Base-by-base conservation (phyloP, 2,797 vertebrate genomes). In the Astyanax mexicanus region DNA sequence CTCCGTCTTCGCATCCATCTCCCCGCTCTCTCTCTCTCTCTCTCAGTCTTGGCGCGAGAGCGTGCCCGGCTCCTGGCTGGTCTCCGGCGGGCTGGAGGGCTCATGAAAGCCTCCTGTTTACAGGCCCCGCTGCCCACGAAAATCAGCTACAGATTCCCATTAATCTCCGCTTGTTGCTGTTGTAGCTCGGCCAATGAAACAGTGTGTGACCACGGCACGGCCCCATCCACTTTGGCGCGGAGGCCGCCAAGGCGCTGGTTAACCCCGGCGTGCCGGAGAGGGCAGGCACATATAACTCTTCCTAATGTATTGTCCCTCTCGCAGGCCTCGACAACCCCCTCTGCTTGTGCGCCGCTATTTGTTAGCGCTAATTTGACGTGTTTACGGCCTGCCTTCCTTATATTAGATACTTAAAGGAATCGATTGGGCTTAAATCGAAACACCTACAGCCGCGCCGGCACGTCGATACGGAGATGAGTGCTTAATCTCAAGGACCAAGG, bases 161-260 rank as follows among this genome's bases (percentile, higher is more conserved):
- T 90, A 90, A 92, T 86, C 84, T 84, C 77, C 60, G 80, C 71
- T 80, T 83, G 72, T 85, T 81, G 84, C 83, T 79, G 45, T 81
- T 90, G 90, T 88, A 88, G 70, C 72, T 66, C 66, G 57, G 84
- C 83, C 86, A 82, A 89, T 89, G 88, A 94, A 92, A 90, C 87
- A 83, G 89, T 84, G 87, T 95, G 95, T 95, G 92, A 93, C 88
- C 87, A 80, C 86, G 87, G 86, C 81, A 35, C 90, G 91, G 90
- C 89, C 90, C 90, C 88, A 90, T 87, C 90, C 91, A 92, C 88
- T 93, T 93, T 91, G 77, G 75, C 84, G 70, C 74, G 72, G 68
- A 70, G 86, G 81, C 83, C 89, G 86, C 85, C 83, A 84, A 89
- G 90, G 88, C 79, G 67, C 75, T 72, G 82, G 84, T 90, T 88